These are phyloP conservation scores for Zosterops pallidus DNA, from an alignment of 2,113 vertebrate species.

Conservation along the genomic window DNA sequence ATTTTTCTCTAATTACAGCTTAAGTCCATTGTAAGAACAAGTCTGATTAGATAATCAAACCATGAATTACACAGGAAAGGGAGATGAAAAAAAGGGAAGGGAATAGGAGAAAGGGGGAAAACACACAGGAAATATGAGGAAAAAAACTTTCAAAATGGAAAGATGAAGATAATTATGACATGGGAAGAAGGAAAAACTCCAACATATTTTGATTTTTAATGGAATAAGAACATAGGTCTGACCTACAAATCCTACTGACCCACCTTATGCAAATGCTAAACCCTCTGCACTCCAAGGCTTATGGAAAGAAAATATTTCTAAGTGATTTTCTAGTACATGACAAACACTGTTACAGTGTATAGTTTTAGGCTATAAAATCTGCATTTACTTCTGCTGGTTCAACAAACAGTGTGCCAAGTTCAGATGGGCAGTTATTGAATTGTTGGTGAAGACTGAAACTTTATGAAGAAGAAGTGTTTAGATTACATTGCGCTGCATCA, in stretches of 20 bases:
- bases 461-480: not conserved
- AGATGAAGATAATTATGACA: not conserved
- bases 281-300: not conserved
- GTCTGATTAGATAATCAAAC: not conserved
- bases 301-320: not conserved
- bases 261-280: not conserved
- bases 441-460: not conserved
- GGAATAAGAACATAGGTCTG: not conserved
- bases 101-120: not conserved
- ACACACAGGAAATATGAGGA: rapidly evolving
- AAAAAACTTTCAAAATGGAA: not conserved
- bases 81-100: not conserved
- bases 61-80: not conserved
- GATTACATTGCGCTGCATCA: not conserved
- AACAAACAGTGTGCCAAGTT: not conserved
- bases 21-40: not conserved
- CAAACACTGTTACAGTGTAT: not conserved
- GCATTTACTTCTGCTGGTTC: not conserved
- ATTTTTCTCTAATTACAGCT: not conserved
- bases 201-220: not conserved
- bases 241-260: not conserved
- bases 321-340: not conserved
- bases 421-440: not conserved
- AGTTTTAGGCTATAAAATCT: not conserved
- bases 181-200: not conserved